Evolutionary conservation across 2,888 invertebrate genomes (phyloP), one percentile per base, ranked within the genome.

Genomic region (Xestia sexstrigata): DNA sequence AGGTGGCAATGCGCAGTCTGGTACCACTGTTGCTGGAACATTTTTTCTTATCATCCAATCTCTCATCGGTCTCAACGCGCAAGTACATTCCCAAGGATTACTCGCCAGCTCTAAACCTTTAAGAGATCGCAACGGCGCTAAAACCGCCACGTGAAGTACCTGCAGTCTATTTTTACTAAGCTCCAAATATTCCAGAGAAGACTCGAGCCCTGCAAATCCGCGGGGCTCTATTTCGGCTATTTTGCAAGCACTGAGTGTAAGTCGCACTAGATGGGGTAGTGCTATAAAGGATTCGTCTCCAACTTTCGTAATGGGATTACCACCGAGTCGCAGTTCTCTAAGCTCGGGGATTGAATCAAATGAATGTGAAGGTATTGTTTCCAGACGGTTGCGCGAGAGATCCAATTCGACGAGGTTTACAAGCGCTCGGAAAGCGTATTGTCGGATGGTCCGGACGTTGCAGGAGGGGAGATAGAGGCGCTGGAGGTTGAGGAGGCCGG

Each of bases 71-170:
- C 98, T 96, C 79, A 98, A 92, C 45, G 97, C 97, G 92, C 98
- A 98, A 63, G 98, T 98, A 93, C 98, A 98, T 92, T 98, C 98
- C 98, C 98, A 98, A 0, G 98, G 98, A 93, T 98, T 98, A 79
- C 97, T 97, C n/a, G 98, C 97, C 84, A 98, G 93, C 89, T 98
- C 98, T 81, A 98, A 94, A 23, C 98, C 98, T 90, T 98, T 98
- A 72, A 98, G 94, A 83, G 97, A 97, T 84, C 97, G 96, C 67
- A 98, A 94, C 17, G 97, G 97, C 1, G 97, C 98, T 80, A 98
- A 95, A 20, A 98, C 97, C 55, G 97, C 97, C 23, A 98, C 97
- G 76, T 97, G 97, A 23, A 98, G 97, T 80, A 98, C 97, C 70
- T 97, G 97, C 82, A 99, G 92, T 90, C 97, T 97, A 92, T 99